These are phyloP conservation scores for Eristalis tenax DNA, from an alignment of 2,888 invertebrate genomes.

Conservation along the genomic window DNA sequence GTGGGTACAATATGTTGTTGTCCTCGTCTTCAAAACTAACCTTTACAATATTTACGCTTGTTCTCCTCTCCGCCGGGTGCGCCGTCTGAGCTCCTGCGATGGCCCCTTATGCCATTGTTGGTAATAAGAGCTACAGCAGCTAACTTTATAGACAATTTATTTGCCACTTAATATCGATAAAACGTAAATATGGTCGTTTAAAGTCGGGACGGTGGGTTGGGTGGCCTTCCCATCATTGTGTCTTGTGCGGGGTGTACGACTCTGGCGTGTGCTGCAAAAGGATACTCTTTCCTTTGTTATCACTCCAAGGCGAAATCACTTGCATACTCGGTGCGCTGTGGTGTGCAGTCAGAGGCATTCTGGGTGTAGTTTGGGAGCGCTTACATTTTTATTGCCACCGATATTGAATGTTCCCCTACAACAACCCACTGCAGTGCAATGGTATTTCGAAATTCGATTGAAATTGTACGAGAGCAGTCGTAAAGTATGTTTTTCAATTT, in stretches of 20 bases:
- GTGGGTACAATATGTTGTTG: slow-evolving; percentile 41
- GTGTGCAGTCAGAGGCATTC: slow-evolving; percentile 7
- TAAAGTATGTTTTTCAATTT: slow-evolving; percentile 67
- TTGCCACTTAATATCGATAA: slow-evolving; percentile 77
- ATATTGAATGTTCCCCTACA: slow-evolving; percentile 75
- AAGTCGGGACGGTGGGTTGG: slow-evolving; percentile 7
- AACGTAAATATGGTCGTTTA: slow-evolving; percentile 74
- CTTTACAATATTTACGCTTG: not conserved
- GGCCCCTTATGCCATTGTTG: slow-evolving; percentile 57
- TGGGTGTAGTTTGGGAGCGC: slow-evolving; percentile 75
- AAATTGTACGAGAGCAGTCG: slow-evolving; percentile 35
- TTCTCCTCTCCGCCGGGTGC: too few relatives aligned
- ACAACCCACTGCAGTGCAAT: not conserved
- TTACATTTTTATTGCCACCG: slow-evolving; percentile 78
- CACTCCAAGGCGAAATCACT: not conserved
- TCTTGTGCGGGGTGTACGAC: not conserved
- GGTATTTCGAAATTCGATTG: slow-evolving; percentile 49
- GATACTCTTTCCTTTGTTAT: not conserved
- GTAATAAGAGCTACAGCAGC: slow-evolving; percentile 59
- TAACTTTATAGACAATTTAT: slow-evolving; percentile 80
- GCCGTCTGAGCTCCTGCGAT: not conserved
- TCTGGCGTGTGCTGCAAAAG: not conserved
- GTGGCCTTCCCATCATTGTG: too few relatives aligned
- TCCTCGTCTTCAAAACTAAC: slow-evolving; percentile 40
- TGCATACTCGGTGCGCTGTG: not conserved